Conservation (phyloP, 2,797 vertebrate species). For the Neosalanx taihuensis region DNA sequence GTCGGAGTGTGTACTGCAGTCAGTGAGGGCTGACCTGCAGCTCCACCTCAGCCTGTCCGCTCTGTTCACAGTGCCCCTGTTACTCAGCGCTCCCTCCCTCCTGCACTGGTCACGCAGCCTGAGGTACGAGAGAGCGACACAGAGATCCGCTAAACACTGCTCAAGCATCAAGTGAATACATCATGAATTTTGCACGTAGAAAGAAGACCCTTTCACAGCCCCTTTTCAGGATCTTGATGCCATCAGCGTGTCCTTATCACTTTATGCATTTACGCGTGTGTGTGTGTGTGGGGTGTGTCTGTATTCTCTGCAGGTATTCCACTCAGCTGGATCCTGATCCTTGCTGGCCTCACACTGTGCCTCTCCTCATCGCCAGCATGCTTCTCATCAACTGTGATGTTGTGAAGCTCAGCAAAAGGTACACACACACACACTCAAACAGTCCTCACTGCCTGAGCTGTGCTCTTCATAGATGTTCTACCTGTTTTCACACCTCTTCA, state of each 20-base stretch:
- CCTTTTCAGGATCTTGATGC: no score
- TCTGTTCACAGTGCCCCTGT: conserved; percentile 77
- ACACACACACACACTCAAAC: conserved; percentile 26
- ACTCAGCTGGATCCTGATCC: conserved; percentile 87
- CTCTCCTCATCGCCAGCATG: conserved; percentile 75
- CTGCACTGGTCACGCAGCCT: conserved; percentile 91
- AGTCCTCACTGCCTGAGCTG: background rate
- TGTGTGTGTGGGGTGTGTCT: background rate
- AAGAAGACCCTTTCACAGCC: no score
- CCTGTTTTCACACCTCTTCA: background rate
- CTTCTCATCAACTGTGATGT: conserved; percentile 85
- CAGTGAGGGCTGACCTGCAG: conserved; percentile 78
- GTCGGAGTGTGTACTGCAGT: conserved; percentile 60
- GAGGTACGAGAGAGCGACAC: conserved; percentile 67
- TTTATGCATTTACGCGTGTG: background rate
- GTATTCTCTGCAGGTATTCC: conserved; percentile 73
- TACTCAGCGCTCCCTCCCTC: conserved; percentile 84
- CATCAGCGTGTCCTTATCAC: no score
- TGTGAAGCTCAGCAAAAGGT: conserved; percentile 83
- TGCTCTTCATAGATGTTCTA: background rate
- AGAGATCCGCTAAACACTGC: no score
- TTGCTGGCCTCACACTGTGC: conserved; percentile 79
- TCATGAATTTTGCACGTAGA: no score
- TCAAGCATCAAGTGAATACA: no score
- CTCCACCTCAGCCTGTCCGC: conserved; percentile 82